These are phyloP conservation scores for Mus pahari DNA, from an alignment of 2,113 vertebrate genomes.

Conservation along the genomic window DNA sequence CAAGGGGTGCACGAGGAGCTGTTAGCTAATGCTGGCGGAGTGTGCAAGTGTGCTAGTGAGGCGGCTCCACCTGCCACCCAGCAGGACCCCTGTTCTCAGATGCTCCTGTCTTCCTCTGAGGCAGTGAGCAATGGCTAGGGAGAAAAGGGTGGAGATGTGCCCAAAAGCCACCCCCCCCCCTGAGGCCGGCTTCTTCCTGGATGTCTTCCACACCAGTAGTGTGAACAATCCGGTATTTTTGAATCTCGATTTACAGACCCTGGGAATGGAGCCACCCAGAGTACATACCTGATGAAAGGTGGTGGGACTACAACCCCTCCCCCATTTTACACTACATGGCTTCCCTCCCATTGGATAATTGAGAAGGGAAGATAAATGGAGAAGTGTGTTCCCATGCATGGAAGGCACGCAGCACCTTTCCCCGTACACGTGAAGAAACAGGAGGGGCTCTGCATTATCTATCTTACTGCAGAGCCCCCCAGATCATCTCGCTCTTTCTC, in stretches of 20 bases:
- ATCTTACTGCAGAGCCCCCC: background rate
- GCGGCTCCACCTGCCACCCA: conserved; percentile 6
- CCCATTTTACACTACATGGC: rapidly evolving
- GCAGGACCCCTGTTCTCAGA: background rate
- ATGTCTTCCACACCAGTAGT: background rate
- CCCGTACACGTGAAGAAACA: background rate
- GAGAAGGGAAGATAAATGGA: background rate
- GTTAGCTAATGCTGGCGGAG: conserved; percentile 43
- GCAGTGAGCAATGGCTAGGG: background rate
- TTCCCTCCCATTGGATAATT: background rate
- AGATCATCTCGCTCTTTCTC: background rate
- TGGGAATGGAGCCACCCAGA: background rate
- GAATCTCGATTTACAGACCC: background rate
- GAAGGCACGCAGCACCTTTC: background rate
- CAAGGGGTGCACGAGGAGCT: conserved; percentile 52
- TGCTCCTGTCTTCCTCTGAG: background rate
- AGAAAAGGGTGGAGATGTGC: background rate
- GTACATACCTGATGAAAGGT: background rate
- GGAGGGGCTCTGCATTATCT: background rate
- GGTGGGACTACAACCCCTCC: background rate
- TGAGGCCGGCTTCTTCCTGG: background rate
- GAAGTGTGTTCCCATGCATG: background rate
- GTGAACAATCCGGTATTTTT: background rate
- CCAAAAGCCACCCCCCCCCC: background rate
- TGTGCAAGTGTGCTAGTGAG: background rate